phyloP scores from a whole-genome alignment of 2,797 vertebrate species.

The Hydrolagus colliei region DNA sequence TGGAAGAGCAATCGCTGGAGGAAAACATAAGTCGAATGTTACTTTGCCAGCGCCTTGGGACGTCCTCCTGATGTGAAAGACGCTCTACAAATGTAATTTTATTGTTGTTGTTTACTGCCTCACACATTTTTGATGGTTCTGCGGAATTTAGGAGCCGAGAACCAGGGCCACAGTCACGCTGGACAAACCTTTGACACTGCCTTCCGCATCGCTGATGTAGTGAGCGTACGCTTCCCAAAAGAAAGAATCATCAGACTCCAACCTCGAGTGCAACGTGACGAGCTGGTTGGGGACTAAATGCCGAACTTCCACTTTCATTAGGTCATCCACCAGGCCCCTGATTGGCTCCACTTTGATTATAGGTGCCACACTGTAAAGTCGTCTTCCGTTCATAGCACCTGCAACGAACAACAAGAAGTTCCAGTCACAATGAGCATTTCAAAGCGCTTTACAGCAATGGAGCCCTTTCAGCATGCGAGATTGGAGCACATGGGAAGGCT shows the following conservation, averaged over 20 bases:
- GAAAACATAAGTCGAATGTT: too few species aligned
- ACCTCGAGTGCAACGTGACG: neutral
- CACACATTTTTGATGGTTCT: too few species aligned
- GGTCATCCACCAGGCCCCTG: constrained; percentile 6
- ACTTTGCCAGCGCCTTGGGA: too few species aligned
- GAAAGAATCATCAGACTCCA: constrained; percentile 3
- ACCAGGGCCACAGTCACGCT: too few species aligned
- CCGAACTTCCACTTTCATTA: neutral
- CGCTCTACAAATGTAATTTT: too few species aligned
- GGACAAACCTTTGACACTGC: constrained; percentile 12
- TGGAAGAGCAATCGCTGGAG: too few species aligned
- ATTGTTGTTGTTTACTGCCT: too few species aligned
- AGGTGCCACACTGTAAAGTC: neutral
- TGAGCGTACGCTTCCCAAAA: constrained; percentile 4
- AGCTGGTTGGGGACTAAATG: neutral
- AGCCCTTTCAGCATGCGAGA: neutral
- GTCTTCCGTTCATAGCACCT: neutral
- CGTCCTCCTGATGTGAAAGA: too few species aligned
- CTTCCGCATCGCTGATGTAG: constrained; percentile 19
- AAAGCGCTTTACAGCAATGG: neutral
- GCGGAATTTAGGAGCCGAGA: too few species aligned
- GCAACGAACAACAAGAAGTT: neutral
- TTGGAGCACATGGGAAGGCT: neutral
- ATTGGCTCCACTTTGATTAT: neutral
- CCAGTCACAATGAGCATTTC: neutral